These are phyloP conservation scores for Tetraodon nigroviridis DNA, from an alignment of 2,113 vertebrate species.

Conservation along the genomic window DNA sequence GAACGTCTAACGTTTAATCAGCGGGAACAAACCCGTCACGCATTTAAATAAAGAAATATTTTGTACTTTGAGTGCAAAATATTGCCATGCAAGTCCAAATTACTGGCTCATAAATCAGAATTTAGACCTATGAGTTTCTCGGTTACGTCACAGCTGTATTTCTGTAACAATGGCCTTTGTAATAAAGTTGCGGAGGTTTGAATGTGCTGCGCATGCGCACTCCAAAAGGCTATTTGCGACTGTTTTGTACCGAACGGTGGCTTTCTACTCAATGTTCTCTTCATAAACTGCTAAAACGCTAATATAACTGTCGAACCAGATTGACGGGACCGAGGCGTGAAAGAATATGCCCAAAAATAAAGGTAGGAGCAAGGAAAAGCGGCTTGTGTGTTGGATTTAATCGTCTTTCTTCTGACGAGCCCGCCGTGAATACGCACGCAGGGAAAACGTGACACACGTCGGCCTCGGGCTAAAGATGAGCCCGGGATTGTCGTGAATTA, in stretches of 20 bases:
- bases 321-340: constrained; percentile 23
- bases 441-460: constrained; percentile 65
- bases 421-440: constrained; percentile 44
- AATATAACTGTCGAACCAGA: neutral
- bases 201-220: constrained; percentile 33
- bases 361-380: constrained; percentile 46
- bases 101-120: too few relatives aligned
- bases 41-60: too few relatives aligned
- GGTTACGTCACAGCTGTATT: neutral
- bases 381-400: neutral
- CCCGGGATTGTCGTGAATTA: too few relatives aligned
- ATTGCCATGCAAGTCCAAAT: too few relatives aligned
- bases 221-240: neutral
- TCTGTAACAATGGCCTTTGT: neutral
- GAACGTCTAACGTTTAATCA: neutral
- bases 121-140: too few relatives aligned
- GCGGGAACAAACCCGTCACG: neutral
- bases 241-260: neutral
- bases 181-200: constrained; percentile 48
- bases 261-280: neutral
- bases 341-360: constrained; percentile 78
- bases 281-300: constrained; percentile 3
- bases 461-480: constrained; percentile 34
- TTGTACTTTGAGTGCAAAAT: too few relatives aligned
- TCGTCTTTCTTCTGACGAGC: neutral